phyloP scores from a whole-genome alignment of 2,113 vertebrate genomes.

The Poeciliopsis prolifica region DNA sequence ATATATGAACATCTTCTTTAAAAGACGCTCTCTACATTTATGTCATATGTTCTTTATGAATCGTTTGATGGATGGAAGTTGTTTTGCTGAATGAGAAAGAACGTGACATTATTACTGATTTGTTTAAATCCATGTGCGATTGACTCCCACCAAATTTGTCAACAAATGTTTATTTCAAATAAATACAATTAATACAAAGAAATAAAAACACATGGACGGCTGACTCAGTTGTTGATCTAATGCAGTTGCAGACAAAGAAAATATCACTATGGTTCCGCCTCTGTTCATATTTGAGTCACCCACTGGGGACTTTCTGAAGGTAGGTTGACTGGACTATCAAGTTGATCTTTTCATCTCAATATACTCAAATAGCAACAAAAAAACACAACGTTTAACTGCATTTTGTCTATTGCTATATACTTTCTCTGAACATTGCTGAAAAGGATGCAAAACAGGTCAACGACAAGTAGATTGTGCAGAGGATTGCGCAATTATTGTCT shows the following conservation, averaged over 20 bases:
- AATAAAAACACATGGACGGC: too few relatives aligned
- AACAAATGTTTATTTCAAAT: background rate
- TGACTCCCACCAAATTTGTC: background rate
- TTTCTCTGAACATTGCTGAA: background rate
- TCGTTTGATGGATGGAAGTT: background rate
- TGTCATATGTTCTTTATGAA: background rate
- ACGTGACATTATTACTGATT: background rate
- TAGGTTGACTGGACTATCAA: background rate
- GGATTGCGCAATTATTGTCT: background rate
- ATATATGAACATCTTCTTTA: background rate
- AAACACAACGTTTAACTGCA: background rate
- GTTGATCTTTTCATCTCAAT: background rate
- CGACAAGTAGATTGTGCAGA: background rate
- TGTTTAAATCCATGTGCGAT: background rate
- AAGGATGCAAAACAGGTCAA: background rate
- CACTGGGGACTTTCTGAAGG: background rate
- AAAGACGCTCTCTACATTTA: background rate
- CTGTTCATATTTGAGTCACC: background rate
- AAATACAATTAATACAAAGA: background rate
- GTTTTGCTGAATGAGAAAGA: background rate
- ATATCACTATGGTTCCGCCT: background rate
- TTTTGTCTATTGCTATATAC: background rate
- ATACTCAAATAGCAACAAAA: background rate
- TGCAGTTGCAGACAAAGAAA: background rate
- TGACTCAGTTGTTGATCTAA: too few relatives aligned